A percentile compares a stretch with the other conserved stretches of the same genome.
Evolutionary conservation across 2,113 vertebrate genomes (phyloP).

Genomic region (Neotragus moschatus): DNA sequence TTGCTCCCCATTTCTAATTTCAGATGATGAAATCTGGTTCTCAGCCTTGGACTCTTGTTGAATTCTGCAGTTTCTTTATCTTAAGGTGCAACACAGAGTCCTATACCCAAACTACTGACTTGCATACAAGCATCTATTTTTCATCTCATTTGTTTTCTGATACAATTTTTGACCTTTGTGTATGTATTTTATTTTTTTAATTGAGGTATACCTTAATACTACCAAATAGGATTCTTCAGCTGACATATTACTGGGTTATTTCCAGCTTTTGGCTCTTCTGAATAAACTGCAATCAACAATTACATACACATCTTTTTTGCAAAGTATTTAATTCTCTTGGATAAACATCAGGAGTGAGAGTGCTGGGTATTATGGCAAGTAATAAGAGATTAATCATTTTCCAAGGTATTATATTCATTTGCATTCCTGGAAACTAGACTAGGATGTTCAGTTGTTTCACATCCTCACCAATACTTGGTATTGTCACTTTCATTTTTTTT

Average conservation of each 20-base stretch:
- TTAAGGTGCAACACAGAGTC: background rate
- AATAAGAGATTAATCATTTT: background rate
- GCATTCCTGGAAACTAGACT: background rate
- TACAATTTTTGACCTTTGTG: background rate
- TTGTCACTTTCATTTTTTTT: background rate
- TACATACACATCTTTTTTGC: background rate
- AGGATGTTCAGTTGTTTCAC: background rate
- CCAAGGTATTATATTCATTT: background rate
- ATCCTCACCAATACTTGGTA: background rate
- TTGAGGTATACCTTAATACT: background rate
- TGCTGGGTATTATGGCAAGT: background rate
- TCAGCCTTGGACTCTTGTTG: background rate
- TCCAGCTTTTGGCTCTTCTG: background rate
- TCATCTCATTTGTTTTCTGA: background rate
- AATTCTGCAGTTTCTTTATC: background rate
- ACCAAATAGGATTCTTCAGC: background rate
- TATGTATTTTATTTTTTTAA: background rate
- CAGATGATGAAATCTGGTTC: background rate
- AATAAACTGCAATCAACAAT: background rate
- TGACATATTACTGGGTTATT: background rate
- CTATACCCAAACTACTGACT: background rate
- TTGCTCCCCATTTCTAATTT: background rate
- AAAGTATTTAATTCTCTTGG: background rate
- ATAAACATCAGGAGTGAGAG: background rate
- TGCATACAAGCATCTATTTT: background rate